Evolutionary conservation across 37 sponge, comb jelly and placozoan genomes (phyloP).

Genomic region (Mnemiopsis leidyi): DNA sequence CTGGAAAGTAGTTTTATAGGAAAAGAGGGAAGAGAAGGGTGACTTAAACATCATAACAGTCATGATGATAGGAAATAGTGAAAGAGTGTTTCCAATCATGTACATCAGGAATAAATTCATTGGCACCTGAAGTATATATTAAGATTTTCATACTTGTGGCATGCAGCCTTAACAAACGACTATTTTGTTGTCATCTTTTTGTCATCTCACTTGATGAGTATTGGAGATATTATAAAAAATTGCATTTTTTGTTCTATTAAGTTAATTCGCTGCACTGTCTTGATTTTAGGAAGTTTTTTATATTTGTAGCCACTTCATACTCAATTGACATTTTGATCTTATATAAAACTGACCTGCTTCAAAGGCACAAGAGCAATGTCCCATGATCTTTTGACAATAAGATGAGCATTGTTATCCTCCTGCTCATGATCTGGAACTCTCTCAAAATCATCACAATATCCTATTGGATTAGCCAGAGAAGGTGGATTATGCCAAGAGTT

Average conservation of each 20-base stretch:
- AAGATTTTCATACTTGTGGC: no score
- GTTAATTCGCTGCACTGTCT: no score
- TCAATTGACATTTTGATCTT: no score
- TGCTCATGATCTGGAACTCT: conserved; percentile 58
- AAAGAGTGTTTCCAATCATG: conserved; percentile 92
- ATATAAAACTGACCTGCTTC: conserved; percentile 87
- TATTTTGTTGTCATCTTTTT: no score
- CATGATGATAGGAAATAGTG: conserved; percentile 98
- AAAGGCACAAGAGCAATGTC: conserved; percentile 89
- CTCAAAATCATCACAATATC: conserved; percentile 61
- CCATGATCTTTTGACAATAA: conserved; percentile 86
- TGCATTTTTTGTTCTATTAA: no score
- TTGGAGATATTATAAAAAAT: no score
- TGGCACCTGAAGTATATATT: conserved; percentile 70
- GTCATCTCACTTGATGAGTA: no score
- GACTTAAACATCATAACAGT: conserved; percentile 87
- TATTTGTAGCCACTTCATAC: no score
- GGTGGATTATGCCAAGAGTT: conserved; percentile 59
- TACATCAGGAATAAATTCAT: conserved; percentile 93
- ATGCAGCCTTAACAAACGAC: no score
- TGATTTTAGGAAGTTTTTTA: no score
- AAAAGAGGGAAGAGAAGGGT: conserved; percentile 84
- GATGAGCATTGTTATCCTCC: conserved; percentile 58
- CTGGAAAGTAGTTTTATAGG: conserved; percentile 67
- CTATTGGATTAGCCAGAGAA: conserved; percentile 37